A percentile compares a stretch with the other conserved stretches of the same genome.
Evolutionary conservation across 2,113 vertebrate genomes (phyloP).

Genomic region (Carettochelys insculpta): DNA sequence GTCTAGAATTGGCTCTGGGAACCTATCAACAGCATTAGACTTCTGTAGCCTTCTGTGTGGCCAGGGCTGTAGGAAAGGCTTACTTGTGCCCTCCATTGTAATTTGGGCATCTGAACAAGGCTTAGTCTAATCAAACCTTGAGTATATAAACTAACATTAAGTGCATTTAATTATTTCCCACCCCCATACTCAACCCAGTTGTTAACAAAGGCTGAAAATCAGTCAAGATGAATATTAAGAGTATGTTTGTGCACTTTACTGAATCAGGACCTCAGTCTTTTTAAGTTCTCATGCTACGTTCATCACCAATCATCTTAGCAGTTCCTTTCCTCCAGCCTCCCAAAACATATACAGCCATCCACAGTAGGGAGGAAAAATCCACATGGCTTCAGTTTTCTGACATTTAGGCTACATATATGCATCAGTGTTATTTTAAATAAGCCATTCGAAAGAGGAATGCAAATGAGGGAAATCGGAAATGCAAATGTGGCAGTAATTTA

Average conservation of each 20-base stretch:
- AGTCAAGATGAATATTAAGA: background rate
- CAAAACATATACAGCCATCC: background rate
- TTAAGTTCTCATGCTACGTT: background rate
- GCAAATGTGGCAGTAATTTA: too few species aligned
- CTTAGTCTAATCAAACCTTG: background rate
- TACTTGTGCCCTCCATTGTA: background rate
- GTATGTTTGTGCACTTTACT: background rate
- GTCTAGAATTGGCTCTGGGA: background rate
- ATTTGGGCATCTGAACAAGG: fast-evolving
- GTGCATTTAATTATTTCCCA: background rate
- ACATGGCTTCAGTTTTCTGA: background rate
- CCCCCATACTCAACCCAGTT: background rate
- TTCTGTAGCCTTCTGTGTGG: background rate
- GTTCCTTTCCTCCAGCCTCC: background rate
- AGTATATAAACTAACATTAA: background rate
- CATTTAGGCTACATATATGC: too few species aligned
- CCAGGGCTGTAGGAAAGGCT: background rate
- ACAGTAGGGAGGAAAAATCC: background rate
- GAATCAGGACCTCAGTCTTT: background rate
- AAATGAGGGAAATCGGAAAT: too few species aligned
- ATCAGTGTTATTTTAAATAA: too few species aligned
- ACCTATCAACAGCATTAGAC: background rate
- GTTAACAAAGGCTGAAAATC: background rate
- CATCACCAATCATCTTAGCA: background rate
- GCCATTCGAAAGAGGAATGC: too few species aligned